These are phyloP conservation scores for Samia ricini DNA, from an alignment of 1,140 invertebrate species.

Conservation along the genomic window DNA sequence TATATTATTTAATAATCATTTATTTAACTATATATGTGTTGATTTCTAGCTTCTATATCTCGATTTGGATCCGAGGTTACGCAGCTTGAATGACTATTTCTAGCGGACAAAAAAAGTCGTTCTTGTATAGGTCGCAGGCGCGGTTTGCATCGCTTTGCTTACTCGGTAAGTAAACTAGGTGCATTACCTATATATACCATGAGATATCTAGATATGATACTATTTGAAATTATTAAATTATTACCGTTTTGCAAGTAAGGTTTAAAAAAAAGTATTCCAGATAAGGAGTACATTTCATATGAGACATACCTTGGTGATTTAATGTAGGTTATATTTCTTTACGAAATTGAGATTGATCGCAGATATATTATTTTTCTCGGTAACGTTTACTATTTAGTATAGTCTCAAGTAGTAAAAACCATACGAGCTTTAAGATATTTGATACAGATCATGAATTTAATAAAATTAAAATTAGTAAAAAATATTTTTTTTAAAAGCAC, in stretches of 20 bases:
- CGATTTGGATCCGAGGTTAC: slow-evolving; percentile 13
- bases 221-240: neutral
- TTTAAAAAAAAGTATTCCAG: no score
- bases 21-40: neutral
- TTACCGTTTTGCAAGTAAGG: neutral
- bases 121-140: slow-evolving; percentile 4
- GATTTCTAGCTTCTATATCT: slow-evolving; percentile 10
- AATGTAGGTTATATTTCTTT: no score
- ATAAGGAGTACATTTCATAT: no score
- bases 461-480: no score
- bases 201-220: neutral
- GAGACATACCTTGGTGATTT: no score
- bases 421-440: no score
- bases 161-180: neutral
- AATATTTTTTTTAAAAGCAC: no score
- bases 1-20: neutral
- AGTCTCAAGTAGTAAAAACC: no score
- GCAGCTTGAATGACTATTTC: slow-evolving; percentile 17
- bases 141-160: neutral
- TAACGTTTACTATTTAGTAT: no score
- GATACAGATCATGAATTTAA: no score
- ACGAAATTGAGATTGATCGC: no score
- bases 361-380: no score
- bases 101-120: slow-evolving; percentile 14
- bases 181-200: neutral